Evolutionary conservation across 2,888 invertebrate species (phyloP), one percentile per base, ranked within the genome.

Genomic region (Willowsia nigromaculata): DNA sequence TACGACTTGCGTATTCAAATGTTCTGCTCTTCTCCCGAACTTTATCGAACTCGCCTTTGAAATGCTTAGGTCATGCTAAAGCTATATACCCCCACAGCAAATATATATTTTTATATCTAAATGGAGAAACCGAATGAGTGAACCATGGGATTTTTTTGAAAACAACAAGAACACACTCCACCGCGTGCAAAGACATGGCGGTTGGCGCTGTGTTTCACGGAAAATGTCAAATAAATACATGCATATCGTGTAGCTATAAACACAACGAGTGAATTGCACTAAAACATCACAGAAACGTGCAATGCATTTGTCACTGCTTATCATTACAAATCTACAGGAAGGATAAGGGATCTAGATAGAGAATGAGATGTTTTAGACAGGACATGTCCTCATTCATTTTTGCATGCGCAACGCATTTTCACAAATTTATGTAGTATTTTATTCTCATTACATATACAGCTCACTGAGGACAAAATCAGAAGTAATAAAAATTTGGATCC

Each of bases 141-240:
- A 76, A 74, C 47, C 62, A 76, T 76, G 76, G 74, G 74, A 74
- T 74, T 85, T 80, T 85, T 74, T 30, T n/a, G 18, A 9, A 78
- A 15, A 81, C 11, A 43, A 71, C 71, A 43, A n/a, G 13, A 43
- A 1, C 25, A 71, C 40, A 33, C 53, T 25, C 15, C 33, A 18
- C 47, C 65, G 82, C 82, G 82, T 50, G 82, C 47, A 40, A 43
- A 74, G 40, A 47, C 59, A 62, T 76, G 71, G 71, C 47, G 40
- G n/a, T 53, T 50, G 68, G 65, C 53, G 74, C 56, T 84, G 37
- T 11, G 65, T 74, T 74, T 74, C 71, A 43, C 33, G 18, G 85
- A 76, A 85, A 85, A 81, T 71, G 71, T 71, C 71, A 71, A 68
- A 40, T 9, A 65, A 62, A 83, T 47, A 68, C 4, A 43, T 83